phyloP scores from a whole-genome alignment of 1,140 invertebrate genomes.

The Drosophila repletoides region DNA sequence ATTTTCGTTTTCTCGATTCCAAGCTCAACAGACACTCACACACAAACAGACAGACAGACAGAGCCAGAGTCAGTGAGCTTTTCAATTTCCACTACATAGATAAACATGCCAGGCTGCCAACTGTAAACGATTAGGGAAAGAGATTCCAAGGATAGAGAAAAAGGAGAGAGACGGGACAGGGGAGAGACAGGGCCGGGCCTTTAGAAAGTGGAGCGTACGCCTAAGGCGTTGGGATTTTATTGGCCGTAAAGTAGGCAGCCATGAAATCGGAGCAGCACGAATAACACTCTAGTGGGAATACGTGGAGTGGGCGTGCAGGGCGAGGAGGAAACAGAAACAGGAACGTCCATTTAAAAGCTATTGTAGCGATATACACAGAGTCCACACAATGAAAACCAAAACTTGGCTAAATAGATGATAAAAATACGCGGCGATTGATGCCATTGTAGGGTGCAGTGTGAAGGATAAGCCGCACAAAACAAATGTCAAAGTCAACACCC shows the following conservation, averaged over 20 bases:
- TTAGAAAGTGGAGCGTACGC: slow-evolving; percentile 33
- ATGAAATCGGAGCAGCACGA: slow-evolving; percentile 63
- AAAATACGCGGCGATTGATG: slow-evolving; percentile 66
- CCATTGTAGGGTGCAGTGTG: slow-evolving; percentile 58
- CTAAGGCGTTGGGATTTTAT: slow-evolving; percentile 75
- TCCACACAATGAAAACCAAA: slow-evolving; percentile 75
- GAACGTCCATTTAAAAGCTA: slow-evolving; percentile 71
- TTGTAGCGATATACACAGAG: slow-evolving; percentile 64
- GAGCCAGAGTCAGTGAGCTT: slow-evolving; percentile 42
- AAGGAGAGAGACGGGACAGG: neutral
- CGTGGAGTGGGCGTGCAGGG: neutral
- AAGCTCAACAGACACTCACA: slow-evolving; percentile 30
- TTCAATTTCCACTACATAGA: slow-evolving; percentile 76
- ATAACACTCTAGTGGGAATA: neutral
- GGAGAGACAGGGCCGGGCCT: neutral
- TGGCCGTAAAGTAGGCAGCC: slow-evolving; percentile 73
- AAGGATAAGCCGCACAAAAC: slow-evolving; percentile 78
- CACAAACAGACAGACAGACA: slow-evolving; percentile 5
- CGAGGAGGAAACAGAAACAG: neutral
- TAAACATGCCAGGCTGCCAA: slow-evolving; percentile 69
- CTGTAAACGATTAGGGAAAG: slow-evolving; percentile 53
- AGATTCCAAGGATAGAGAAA: neutral
- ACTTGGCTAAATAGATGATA: slow-evolving; percentile 75
- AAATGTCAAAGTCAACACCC: slow-evolving; percentile 79
- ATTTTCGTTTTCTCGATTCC: slow-evolving; percentile 60